These are phyloP conservation scores for Dendroctonus ponderosae DNA, from an alignment of 1,140 invertebrate species.

Conservation along the genomic window DNA sequence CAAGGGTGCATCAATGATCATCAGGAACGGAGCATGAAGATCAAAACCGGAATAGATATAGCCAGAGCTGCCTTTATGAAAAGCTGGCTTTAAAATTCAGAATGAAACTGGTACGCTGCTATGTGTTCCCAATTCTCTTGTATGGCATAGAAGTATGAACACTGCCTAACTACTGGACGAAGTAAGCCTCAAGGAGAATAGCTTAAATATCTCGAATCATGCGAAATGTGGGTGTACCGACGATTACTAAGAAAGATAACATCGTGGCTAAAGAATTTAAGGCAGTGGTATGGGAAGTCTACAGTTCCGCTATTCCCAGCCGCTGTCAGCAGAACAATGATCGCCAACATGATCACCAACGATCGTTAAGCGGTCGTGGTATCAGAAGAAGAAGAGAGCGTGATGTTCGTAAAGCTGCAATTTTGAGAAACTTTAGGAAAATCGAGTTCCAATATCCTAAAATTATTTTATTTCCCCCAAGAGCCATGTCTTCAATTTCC, in stretches of 20 bases:
- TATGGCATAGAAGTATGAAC: too few species aligned
- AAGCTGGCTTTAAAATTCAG: too few species aligned
- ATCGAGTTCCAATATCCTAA: too few species aligned
- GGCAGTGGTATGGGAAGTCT: slow-evolving; percentile 1
- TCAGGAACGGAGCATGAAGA: slow-evolving; percentile 21
- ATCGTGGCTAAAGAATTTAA: slow-evolving; percentile 18
- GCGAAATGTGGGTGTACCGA: too few species aligned
- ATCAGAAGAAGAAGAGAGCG: neutral
- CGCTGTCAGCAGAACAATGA: neutral
- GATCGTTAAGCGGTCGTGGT: slow-evolving; percentile 1
- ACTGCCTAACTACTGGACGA: too few species aligned
- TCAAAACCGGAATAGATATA: slow-evolving; percentile 28
- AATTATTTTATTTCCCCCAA: too few species aligned
- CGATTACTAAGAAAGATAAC: slow-evolving; percentile 9
- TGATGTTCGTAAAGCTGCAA: too few species aligned
- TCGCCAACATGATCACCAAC: slow-evolving; percentile 4
- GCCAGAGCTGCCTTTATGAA: slow-evolving; percentile 28
- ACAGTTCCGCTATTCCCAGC: neutral
- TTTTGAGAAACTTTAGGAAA: too few species aligned
- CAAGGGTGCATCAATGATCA: slow-evolving; percentile 23
- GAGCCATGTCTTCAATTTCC: neutral
- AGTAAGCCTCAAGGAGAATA: too few species aligned
- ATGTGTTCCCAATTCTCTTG: too few species aligned
- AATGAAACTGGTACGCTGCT: too few species aligned
- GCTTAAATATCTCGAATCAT: too few species aligned